Evolutionary conservation across 1,140 invertebrate species (phyloP).

Genomic region (Diorhabda elongata): DNA sequence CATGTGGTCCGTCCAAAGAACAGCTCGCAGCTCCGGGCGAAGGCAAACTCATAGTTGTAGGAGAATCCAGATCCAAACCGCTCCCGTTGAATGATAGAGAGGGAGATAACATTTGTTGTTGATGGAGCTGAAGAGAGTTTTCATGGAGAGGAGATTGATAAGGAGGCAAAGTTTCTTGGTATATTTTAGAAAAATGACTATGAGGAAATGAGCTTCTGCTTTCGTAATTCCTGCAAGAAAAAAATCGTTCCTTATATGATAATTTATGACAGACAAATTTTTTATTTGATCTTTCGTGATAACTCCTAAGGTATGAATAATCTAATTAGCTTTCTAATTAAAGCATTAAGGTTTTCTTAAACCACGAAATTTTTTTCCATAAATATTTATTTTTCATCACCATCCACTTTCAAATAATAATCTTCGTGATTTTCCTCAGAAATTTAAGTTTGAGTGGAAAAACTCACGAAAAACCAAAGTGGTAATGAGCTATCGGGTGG

Average conservation of each 20-base stretch:
- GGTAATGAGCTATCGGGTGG: too few species aligned
- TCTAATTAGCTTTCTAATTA: too few species aligned
- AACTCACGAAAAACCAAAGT: too few species aligned
- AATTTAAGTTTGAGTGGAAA: too few species aligned
- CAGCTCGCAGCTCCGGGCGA: slow-evolving; percentile 67
- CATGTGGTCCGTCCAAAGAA: slow-evolving; percentile 60
- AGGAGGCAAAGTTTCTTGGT: slow-evolving; percentile 46
- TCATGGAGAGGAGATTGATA: slow-evolving; percentile 41
- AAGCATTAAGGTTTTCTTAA: too few species aligned
- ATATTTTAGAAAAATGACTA: slow-evolving; percentile 46
- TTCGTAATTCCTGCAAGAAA: slow-evolving; percentile 39
- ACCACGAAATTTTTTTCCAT: too few species aligned
- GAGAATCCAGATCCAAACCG: slow-evolving; percentile 68
- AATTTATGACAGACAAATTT: neutral
- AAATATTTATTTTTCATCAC: too few species aligned
- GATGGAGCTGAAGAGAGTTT: slow-evolving; percentile 57
- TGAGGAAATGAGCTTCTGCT: slow-evolving; percentile 38
- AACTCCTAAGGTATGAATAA: neutral
- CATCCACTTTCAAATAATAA: too few species aligned
- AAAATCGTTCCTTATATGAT: too few species aligned
- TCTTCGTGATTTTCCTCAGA: too few species aligned
- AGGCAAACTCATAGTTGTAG: slow-evolving; percentile 72
- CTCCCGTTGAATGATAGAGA: slow-evolving; percentile 66
- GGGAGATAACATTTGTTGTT: slow-evolving; percentile 63
- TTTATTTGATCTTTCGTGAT: neutral